Evolutionary conservation across 2,113 vertebrate species (phyloP), one percentile per base, ranked within the genome.

Genomic region (Pelecanoides urinatrix): DNA sequence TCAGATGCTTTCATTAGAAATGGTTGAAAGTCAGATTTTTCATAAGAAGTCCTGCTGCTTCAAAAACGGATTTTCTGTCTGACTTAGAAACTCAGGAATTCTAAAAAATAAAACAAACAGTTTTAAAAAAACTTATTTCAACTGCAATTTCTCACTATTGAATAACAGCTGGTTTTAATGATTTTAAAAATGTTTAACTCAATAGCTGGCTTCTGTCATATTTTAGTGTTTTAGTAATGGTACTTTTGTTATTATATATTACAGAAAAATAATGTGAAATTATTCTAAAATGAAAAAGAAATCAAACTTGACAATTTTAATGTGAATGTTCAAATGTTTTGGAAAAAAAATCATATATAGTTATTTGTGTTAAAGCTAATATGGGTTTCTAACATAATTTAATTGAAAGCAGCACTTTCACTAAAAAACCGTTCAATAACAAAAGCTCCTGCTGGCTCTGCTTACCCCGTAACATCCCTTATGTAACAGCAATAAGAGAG

Each of bases 371-470:
- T 77, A 74, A 73, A 58, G 11, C 6, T 88, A 47, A 10, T 50
- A 36, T 74, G 58, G 4, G 9, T 47, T 74, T 89, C 42, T 78
- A 78, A 47, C 4, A 17, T 15, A 4, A 45, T 36, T 67, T 67
- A 45, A 26, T n/a, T 52, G 29, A 63, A 90, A 84, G 17, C 9
- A 63, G 2, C 15, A 32, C 4, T 34, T 78, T 4, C 8, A 13
- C n/a, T 59, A 42, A 85, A 72, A 45, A 70, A 2, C 0, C 0
- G 59, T 87, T 71, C 15, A 22, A 4, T 67, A 71, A 32, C 16
- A 50, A 20, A 78, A 63, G 19, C 4, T 92, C 18, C 18, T 68
- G 25, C 32, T 59, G 70, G 5, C 16, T 87, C 44, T 53, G 3
- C 38, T 87, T 34, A 53, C 2, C 6, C 17, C 2, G 2, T 77